Evolutionary conservation across 2,113 vertebrate genomes (phyloP).

Genomic region (Lycocorax pyrrhopterus): DNA sequence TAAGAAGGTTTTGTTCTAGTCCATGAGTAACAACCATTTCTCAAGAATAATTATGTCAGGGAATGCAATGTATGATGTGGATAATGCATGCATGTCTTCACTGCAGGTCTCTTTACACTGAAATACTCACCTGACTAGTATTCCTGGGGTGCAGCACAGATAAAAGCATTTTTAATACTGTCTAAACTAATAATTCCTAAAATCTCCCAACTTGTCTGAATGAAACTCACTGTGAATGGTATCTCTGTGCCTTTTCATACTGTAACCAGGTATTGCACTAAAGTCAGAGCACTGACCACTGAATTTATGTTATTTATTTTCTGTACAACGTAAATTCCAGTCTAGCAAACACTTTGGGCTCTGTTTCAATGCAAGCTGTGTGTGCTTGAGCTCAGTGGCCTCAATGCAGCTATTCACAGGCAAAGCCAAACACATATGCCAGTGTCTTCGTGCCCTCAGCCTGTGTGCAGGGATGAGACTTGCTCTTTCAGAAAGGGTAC

Average conservation of each 20-base stretch:
- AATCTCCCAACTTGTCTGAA: background rate
- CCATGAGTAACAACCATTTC: background rate
- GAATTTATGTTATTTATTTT: background rate
- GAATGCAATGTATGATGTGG: background rate
- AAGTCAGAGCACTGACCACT: background rate
- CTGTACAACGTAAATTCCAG: background rate
- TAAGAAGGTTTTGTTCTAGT: background rate
- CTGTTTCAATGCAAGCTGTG: background rate
- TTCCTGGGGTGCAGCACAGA: background rate
- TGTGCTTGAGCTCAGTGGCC: accelerated
- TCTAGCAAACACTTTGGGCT: background rate
- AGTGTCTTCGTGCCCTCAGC: background rate
- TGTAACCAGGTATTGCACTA: background rate
- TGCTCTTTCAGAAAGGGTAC: background rate
- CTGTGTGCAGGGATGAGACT: background rate
- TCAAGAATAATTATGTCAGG: background rate
- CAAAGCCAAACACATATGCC: background rate
- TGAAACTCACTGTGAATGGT: background rate
- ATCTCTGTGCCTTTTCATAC: background rate
- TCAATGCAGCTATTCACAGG: slow-evolving; percentile 14
- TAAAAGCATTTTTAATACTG: background rate
- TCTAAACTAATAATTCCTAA: background rate
- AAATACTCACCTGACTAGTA: background rate
- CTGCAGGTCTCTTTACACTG: background rate
- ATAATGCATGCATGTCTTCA: background rate